Evolutionary conservation across 2,888 invertebrate genomes (phyloP), one percentile per base, ranked within the genome.

Genomic region (Drosophila leonis): DNA sequence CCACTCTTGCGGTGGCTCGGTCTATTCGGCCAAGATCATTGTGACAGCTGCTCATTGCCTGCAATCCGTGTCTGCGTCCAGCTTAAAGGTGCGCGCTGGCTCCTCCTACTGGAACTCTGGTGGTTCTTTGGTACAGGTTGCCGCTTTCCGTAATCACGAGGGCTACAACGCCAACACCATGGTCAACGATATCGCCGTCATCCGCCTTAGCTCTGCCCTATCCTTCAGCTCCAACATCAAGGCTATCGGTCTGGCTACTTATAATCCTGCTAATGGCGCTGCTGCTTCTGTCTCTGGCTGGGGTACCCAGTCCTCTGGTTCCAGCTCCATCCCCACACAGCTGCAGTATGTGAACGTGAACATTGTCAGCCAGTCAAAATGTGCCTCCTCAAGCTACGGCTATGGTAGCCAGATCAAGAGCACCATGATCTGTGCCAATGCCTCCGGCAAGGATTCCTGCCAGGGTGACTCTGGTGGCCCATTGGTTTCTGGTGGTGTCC

Each of bases 11-110:
- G 95, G 95, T 2, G 95, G 94, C 0, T 90, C 94, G 7, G 85
- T 95, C 52, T 93, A 93, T 56, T 85, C 83, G 20, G 84, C 93
- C 55, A 94, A 93, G 37, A 73, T 85, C 42, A 92, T 94, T 0
- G 69, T 95, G 6, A 95, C 95, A 1, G 95, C 95, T 20, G 95
- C 95, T 13, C 95, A 95, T 83, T 95, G 95, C 79, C 92, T 91
- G 77, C 80, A 93, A 41, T 55, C 61, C 8, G 78, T 75, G 15
- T 61, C 86, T 4, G 56, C 72, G 10, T 80, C 78, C 12, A 1
- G 6, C 6, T 59, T 91, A 41, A 72, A 68, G 42, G 81, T 95
- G 10, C 93, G 95, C 0, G 94, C 93, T 7, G 95, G 95, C 0
- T 94, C 95, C 2, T 92, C 93, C 0, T 92, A 92, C 52, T 93